Evolutionary conservation across 2,113 vertebrate species (phyloP).

Genomic region (Python bivittatus): DNA sequence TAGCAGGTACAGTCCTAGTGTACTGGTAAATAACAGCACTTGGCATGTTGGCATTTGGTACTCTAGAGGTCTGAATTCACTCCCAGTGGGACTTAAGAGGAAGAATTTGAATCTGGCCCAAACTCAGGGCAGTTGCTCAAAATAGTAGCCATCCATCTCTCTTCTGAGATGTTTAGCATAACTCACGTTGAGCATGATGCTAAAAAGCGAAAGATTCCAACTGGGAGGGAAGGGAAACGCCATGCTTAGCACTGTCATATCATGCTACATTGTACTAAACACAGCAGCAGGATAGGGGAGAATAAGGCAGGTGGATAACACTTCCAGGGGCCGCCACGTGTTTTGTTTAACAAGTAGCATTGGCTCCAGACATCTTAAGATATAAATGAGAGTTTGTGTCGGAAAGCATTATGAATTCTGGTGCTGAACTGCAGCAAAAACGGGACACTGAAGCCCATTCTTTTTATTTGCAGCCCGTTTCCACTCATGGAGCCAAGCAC

Average conservation of each 20-base stretch:
- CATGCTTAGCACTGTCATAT: no score
- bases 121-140: not conserved
- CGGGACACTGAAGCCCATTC: not conserved
- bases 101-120: not conserved
- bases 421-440: not conserved
- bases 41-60: not conserved
- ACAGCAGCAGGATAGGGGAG: not conserved
- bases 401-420: not conserved
- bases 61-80: not conserved
- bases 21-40: not conserved
- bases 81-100: not conserved
- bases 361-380: not conserved
- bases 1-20: not conserved
- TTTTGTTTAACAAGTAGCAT: not conserved
- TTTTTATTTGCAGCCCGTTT: conserved; percentile 64
- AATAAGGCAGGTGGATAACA: not conserved
- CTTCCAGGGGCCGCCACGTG: not conserved
- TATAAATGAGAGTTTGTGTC: not conserved
- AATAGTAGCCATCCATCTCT: not conserved
- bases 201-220: not conserved
- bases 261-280: not conserved
- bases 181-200: not conserved
- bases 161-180: not conserved
- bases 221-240: not conserved
- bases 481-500: conserved; percentile 49